Percentiles rank a stretch among this genome's conserved stretches.
Conservation (phyloP, 2,888 invertebrate genomes). For the Eueremaeus valkanovi region DNA sequence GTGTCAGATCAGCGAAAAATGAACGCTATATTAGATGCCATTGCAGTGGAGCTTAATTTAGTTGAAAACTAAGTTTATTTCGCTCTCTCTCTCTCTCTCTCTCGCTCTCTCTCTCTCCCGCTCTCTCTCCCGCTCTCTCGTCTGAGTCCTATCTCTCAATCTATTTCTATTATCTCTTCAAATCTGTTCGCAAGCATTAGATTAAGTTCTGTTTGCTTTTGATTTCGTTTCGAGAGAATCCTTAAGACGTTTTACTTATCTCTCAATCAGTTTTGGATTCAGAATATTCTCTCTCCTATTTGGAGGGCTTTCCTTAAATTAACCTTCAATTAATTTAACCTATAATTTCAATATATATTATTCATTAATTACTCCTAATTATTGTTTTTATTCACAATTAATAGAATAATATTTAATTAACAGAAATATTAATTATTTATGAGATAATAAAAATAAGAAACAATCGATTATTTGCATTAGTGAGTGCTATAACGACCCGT, state of each 20-base stretch:
- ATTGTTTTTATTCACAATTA: no score
- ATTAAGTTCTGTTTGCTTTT: conserved; percentile 19
- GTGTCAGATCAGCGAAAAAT: not conserved
- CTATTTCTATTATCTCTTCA: conserved; percentile 11
- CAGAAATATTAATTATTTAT: no score
- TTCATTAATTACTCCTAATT: no score
- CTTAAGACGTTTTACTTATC: not conserved
- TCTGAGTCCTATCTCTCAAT: no score
- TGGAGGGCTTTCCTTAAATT: no score
- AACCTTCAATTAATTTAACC: no score
- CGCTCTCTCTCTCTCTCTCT: not conserved
- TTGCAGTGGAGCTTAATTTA: not conserved
- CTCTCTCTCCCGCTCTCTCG: not conserved
- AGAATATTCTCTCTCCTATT: not conserved
- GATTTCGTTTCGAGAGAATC: not conserved
- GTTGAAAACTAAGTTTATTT: not conserved
- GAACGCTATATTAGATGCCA: not conserved
- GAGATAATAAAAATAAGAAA: no score
- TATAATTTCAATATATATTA: no score
- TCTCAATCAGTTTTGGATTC: conserved; percentile 3
- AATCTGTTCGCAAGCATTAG: not conserved
- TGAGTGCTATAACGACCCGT: no score
- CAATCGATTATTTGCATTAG: no score
- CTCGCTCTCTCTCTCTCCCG: no score
- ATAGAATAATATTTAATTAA: no score